Conservation (phyloP, 2,888 invertebrate species). For the Molorchus minor region DNA sequence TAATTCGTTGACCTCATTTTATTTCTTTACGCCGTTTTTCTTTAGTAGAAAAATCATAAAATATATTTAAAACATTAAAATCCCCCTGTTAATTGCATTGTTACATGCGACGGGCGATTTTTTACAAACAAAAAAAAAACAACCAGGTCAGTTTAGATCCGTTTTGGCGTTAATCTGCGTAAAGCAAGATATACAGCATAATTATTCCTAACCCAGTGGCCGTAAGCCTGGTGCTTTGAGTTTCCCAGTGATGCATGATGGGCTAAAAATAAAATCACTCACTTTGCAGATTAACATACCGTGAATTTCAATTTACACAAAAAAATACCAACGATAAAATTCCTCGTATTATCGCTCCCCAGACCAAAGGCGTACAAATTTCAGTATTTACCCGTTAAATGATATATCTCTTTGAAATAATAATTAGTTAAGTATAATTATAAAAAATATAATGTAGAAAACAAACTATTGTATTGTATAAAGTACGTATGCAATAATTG, state of each 20-base stretch:
- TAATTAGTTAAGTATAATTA: too few species aligned
- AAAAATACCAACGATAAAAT: constrained; percentile 34
- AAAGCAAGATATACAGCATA: constrained; percentile 60
- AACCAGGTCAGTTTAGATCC: constrained; percentile 45
- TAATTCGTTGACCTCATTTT: too few species aligned
- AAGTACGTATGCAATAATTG: too few species aligned
- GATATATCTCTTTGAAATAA: too few species aligned
- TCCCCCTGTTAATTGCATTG: constrained; percentile 9
- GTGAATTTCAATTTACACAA: constrained; percentile 39
- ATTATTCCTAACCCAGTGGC: constrained; percentile 58
- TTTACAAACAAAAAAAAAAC: constrained; percentile 29
- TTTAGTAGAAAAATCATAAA: too few species aligned
- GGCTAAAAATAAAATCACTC: constrained; percentile 53
- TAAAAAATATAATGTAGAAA: too few species aligned
- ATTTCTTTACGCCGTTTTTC: too few species aligned
- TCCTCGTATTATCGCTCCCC: constrained; percentile 26
- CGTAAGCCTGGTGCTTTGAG: constrained; percentile 54
- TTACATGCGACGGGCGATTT: constrained; percentile 15
- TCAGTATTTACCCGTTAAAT: too few species aligned
- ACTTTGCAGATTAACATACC: constrained; percentile 45
- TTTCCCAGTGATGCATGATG: constrained; percentile 55
- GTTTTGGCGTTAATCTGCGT: constrained; percentile 55
- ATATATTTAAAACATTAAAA: too few species aligned
- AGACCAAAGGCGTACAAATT: constrained; percentile 17
- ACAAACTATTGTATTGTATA: too few species aligned